Evolutionary conservation across 2,888 invertebrate species (phyloP).

Genomic region (Suillia variegata): DNA sequence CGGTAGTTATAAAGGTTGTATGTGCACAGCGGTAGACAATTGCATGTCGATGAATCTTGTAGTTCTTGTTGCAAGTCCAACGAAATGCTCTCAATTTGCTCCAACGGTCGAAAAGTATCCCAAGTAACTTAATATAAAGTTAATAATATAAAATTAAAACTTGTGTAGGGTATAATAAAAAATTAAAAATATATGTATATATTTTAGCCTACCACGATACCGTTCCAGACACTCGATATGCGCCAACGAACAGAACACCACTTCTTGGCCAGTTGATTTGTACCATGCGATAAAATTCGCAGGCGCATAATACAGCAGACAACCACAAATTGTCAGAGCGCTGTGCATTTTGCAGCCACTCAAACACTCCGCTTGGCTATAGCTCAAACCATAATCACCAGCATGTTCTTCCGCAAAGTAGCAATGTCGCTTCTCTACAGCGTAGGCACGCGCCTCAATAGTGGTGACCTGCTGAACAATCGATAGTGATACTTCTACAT

Average conservation of each 20-base stretch:
- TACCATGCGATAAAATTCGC: conserved; percentile 17
- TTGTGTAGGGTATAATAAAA: not conserved
- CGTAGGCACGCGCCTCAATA: conserved; percentile 30
- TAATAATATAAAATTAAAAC: conserved; percentile 5
- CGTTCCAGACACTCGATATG: conserved; percentile 42
- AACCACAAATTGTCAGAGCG: conserved; percentile 40
- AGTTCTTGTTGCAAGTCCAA: conserved; percentile 25
- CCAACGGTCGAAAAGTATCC: conserved; percentile 29
- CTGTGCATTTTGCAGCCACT: conserved; percentile 39
- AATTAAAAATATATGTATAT: too few relatives aligned
- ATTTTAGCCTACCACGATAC: conserved; percentile 41
- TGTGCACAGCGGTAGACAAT: conserved; percentile 45
- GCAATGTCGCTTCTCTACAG: conserved; percentile 39
- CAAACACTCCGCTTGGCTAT: conserved; percentile 41
- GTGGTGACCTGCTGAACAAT: conserved; percentile 32
- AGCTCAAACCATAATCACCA: conserved; percentile 21
- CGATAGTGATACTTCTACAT: conserved; percentile 30
- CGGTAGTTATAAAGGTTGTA: conserved; percentile 37
- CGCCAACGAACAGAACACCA: conserved; percentile 40
- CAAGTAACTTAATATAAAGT: conserved; percentile 32
- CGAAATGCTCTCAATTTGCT: not conserved
- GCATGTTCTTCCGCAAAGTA: conserved; percentile 41
- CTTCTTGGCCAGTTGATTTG: not conserved
- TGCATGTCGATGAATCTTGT: conserved; percentile 33
- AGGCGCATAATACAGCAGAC: conserved; percentile 42